phyloP scores from a whole-genome alignment of 2,888 invertebrate species.

The Brachynemurus nebulosus region DNA sequence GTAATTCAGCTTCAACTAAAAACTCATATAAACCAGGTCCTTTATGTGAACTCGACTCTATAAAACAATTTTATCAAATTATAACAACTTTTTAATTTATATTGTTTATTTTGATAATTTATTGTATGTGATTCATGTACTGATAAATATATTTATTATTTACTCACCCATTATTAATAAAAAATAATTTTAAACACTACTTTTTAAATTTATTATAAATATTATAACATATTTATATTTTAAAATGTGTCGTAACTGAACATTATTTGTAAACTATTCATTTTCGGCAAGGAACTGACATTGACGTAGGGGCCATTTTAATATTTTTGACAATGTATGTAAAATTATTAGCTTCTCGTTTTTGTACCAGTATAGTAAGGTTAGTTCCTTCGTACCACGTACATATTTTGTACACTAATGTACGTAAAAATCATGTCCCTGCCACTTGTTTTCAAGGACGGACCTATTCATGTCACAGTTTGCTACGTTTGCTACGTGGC shows the following conservation, averaged over 20 bases:
- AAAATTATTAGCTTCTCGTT: neutral
- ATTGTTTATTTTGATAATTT: too few species aligned
- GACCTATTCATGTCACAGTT: too few species aligned
- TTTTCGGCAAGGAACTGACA: neutral
- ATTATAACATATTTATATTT: neutral
- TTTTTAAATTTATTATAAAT: neutral
- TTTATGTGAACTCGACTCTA: slow-evolving; percentile 19
- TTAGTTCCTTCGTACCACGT: too few species aligned
- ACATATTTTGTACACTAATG: too few species aligned
- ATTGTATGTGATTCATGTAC: too few species aligned
- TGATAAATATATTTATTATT: neutral
- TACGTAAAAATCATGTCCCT: too few species aligned
- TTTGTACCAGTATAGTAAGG: too few species aligned
- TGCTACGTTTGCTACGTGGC: too few species aligned
- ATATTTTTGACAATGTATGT: neutral
- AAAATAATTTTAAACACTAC: neutral
- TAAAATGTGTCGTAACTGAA: neutral
- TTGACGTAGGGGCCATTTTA: slow-evolving; percentile 1
- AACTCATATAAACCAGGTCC: slow-evolving; percentile 73
- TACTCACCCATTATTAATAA: neutral
- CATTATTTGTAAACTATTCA: neutral
- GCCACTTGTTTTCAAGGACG: too few species aligned
- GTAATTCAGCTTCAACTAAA: slow-evolving; percentile 84
- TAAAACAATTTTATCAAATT: neutral
- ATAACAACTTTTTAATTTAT: neutral